A percentile compares a stretch with the other conserved stretches of the same genome.
phyloP scores from a whole-genome alignment of 2,888 invertebrate species.

The Charanyca ferruginea region DNA sequence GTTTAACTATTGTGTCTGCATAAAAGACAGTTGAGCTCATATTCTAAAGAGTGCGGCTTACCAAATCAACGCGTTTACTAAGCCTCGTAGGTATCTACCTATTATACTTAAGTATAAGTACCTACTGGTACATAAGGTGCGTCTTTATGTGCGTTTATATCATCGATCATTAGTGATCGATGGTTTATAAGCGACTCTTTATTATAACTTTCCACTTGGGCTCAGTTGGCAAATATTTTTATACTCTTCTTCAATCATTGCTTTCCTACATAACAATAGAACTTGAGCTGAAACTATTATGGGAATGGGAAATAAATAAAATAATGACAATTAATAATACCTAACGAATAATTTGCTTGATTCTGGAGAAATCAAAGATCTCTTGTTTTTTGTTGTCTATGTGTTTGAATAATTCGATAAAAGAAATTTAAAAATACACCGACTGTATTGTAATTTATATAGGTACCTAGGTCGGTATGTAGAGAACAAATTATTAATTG shows the following conservation, averaged over 20 bases:
- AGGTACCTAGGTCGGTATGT: neutral
- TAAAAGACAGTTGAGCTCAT: no score
- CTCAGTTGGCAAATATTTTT: neutral
- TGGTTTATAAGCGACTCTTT: no score
- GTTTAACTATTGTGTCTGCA: no score
- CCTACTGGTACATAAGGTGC: no score
- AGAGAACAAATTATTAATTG: conserved; percentile 8
- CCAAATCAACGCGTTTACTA: neutral
- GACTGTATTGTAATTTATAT: neutral
- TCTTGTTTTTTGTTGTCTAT: neutral
- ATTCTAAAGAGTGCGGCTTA: neutral
- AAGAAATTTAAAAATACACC: neutral
- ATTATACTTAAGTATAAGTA: no score
- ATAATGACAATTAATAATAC: no score
- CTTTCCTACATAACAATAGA: neutral
- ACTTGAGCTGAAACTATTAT: neutral
- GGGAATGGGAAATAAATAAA: neutral
- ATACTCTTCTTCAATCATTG: neutral
- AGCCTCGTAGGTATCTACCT: no score
- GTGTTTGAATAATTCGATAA: neutral
- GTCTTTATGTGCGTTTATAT: no score
- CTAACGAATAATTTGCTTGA: no score
- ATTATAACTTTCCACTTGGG: neutral
- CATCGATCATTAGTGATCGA: no score
- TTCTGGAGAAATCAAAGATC: neutral